Evolutionary conservation across 2,888 invertebrate species (phyloP).

Genomic region (Vesta saturnalis): DNA sequence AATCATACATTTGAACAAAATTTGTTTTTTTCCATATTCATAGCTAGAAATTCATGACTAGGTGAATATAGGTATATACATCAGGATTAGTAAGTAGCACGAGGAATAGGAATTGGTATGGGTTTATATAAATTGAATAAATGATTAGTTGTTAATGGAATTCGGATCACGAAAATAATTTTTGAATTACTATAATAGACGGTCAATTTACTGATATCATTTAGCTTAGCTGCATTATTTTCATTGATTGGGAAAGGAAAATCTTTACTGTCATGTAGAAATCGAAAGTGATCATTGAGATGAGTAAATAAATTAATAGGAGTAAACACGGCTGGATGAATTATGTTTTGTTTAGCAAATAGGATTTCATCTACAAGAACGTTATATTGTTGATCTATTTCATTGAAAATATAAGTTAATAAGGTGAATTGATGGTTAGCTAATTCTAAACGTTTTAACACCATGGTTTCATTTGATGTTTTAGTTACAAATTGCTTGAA

Average conservation of each 20-base stretch:
- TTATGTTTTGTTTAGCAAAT: background rate
- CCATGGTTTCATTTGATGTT: background rate
- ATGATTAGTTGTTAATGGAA: background rate
- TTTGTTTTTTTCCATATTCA: background rate
- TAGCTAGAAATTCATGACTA: background rate
- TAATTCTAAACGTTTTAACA: background rate
- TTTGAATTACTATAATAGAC: background rate
- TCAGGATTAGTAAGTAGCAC: background rate
- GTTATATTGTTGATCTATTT: background rate
- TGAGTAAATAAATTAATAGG: background rate
- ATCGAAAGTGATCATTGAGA: background rate
- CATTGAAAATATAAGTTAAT: background rate
- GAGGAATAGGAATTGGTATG: background rate
- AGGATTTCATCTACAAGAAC: background rate
- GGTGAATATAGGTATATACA: background rate
- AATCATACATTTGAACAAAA: background rate
- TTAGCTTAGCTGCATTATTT: background rate
- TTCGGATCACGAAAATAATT: background rate
- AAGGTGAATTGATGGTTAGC: background rate
- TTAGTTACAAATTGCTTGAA: background rate
- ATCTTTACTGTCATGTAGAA: constrained; percentile 1
- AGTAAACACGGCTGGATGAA: background rate
- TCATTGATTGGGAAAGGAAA: background rate
- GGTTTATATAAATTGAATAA: background rate
- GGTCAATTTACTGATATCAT: background rate